Evolutionary conservation across 2,888 invertebrate genomes (phyloP).

Genomic region (Mellilla xanthometata): DNA sequence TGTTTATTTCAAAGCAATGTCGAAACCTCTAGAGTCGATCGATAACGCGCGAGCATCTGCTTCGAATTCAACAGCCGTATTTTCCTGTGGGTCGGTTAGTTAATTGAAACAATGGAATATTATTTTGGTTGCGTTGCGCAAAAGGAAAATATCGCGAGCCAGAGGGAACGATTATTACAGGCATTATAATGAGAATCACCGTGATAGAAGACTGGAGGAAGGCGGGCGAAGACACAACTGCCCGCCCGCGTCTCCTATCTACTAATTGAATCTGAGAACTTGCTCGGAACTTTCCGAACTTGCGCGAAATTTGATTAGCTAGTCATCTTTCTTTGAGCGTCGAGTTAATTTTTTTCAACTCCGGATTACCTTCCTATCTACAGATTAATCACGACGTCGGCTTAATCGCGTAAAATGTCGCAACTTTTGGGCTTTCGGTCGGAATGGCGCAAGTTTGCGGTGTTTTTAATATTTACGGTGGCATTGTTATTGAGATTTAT

Average conservation of each 20-base stretch:
- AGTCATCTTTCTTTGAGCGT: constrained; percentile 63
- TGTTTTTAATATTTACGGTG: constrained; percentile 24
- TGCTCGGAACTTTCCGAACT: constrained; percentile 64
- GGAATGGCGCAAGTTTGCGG: constrained; percentile 21
- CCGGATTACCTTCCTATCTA: constrained; percentile 41
- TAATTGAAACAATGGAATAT: constrained; percentile 33
- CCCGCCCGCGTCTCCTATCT: constrained; percentile 54
- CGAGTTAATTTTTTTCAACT: constrained; percentile 58
- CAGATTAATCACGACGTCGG: constrained; percentile 42
- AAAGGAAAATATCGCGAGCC: constrained; percentile 34
- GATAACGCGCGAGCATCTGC: constrained; percentile 6
- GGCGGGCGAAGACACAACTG: constrained; percentile 33
- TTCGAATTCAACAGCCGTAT: constrained; percentile 26
- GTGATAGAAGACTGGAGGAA: constrained; percentile 31
- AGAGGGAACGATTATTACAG: constrained; percentile 38
- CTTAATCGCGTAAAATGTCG: constrained; percentile 37
- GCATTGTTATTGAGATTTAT: constrained; percentile 25
- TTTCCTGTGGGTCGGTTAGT: constrained; percentile 23
- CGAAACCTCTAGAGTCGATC: too few species aligned
- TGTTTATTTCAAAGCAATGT: too few species aligned
- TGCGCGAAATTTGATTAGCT: constrained; percentile 71
- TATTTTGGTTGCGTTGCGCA: constrained; percentile 20
- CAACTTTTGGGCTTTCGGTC: constrained; percentile 31
- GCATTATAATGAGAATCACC: constrained; percentile 45
- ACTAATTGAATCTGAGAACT: constrained; percentile 76